A percentile compares a stretch with the other conserved stretches of the same genome.
These are phyloP conservation scores for Scelioninae gen. 2 DNA, from an alignment of 2,888 invertebrate species.

Conservation along the genomic window DNA sequence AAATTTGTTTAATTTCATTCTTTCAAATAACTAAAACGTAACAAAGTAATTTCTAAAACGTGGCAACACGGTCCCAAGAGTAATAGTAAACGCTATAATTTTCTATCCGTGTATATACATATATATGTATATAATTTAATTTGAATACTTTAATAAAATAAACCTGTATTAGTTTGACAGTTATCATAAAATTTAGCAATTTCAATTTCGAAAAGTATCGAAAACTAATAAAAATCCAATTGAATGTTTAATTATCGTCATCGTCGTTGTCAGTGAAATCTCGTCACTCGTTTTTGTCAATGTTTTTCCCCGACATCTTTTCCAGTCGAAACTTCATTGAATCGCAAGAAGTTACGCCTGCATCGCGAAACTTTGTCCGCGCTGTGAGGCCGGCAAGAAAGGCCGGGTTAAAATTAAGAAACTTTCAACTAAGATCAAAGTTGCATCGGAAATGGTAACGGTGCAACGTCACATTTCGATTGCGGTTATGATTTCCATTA, in stretches of 20 bases:
- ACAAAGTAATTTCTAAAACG: too few relatives aligned
- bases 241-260: slow-evolving; percentile 4
- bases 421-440: slow-evolving; percentile 26
- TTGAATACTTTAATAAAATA: too few relatives aligned
- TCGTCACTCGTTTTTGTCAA: slow-evolving; percentile 24
- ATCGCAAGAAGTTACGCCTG: slow-evolving; percentile 8
- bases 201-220: not conserved
- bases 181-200: too few relatives aligned
- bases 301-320: slow-evolving; percentile 12
- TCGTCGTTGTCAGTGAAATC: slow-evolving; percentile 4
- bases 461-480: slow-evolving; percentile 19
- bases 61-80: too few relatives aligned
- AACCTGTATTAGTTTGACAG: too few relatives aligned
- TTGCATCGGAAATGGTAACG: slow-evolving; percentile 1
- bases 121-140: too few relatives aligned
- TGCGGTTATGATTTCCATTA: too few relatives aligned
- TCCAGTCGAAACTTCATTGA: slow-evolving; percentile 14
- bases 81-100: too few relatives aligned
- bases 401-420: slow-evolving; percentile 45
- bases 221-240: slow-evolving; percentile 1
- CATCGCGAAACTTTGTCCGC: not conserved
- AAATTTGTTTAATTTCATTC: too few relatives aligned
- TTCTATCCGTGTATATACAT: too few relatives aligned
- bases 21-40: too few relatives aligned
- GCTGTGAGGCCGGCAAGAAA: slow-evolving; percentile 17